phyloP scores from a whole-genome alignment of 2,888 invertebrate genomes.

The Eupeodes luniger region DNA sequence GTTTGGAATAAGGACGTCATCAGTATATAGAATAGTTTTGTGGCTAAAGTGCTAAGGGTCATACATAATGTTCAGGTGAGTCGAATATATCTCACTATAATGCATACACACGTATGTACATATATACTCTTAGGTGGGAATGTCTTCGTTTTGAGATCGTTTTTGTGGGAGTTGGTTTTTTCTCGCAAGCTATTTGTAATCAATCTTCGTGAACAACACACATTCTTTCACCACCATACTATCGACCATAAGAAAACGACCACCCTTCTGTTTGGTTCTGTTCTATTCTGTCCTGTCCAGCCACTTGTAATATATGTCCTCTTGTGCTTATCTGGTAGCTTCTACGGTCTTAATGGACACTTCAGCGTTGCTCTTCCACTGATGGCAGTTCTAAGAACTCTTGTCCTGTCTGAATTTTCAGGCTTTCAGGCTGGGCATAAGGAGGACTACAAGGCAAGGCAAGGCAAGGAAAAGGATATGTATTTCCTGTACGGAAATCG shows the following conservation, averaged over 20 bases:
- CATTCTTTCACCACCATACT: conserved; percentile 8
- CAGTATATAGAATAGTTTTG: not conserved
- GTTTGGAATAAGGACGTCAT: conserved; percentile 23
- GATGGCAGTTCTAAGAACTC: conserved; percentile 25
- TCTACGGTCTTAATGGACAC: conserved; percentile 54
- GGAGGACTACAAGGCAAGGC: not conserved
- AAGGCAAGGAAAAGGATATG: not conserved
- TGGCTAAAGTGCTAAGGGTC: not conserved
- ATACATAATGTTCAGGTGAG: conserved; percentile 29
- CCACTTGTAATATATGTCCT: conserved; percentile 37
- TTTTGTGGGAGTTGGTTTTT: conserved; percentile 15
- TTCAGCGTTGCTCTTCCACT: conserved; percentile 31
- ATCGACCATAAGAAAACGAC: not conserved
- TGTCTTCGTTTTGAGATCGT: conserved; percentile 30
- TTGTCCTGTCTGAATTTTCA: conserved; percentile 39
- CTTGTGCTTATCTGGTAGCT: conserved; percentile 43
- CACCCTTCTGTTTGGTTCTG: not conserved
- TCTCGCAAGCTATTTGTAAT: conserved; percentile 38
- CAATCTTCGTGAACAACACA: conserved; percentile 41
- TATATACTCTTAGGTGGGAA: not conserved
- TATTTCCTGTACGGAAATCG: conserved; percentile 48
- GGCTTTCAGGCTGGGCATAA: not conserved
- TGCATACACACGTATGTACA: too few species aligned
- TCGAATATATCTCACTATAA: not conserved
- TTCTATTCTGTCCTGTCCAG: conserved; percentile 7